Evolutionary conservation across 2,797 vertebrate genomes (phyloP), one percentile per base, ranked within the genome.

Genomic region (Enteromius radiatus): DNA sequence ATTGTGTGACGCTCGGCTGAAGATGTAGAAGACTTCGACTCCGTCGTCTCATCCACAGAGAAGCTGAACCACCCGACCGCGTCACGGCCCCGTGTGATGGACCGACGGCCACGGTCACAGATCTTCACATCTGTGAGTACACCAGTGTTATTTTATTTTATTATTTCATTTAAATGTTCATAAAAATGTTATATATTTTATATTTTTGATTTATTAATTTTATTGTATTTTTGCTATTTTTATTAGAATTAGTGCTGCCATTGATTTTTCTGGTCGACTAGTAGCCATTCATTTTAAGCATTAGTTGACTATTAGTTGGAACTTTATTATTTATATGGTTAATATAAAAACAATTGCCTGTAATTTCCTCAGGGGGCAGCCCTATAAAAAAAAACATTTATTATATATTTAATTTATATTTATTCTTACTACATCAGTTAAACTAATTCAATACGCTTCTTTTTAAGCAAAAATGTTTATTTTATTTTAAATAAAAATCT

Each of bases 41-140:
- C 92, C 0, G 93, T 99, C 87, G 93, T 99, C 21, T 90, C 94
- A 31, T 94, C 96, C 68, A 92, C 97, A 85, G 98, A 99, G 92
- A 98, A 97, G 90, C 96, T 99, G 88, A 97, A 93, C 91, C 98
- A 99, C 90, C 98, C 97, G 17, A 99, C 98, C n/a, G 95, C 93
- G 76, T 95, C 94, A 36, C 94, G 98, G 91, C 98, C 98, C 26
- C 96, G 97, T 91, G 95, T 98, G 88, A 96, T 94, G 2, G 98
- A 98, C 90, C 96, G 98, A 86, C 95, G 98, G 82, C 98, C 98
- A 67, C 97, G 97, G 12, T 99, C 97, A 0, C 97, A 98, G 93
- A 95, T 98, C 87, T 92, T 99, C 92, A 94, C 96, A 1, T 91
- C 97, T 78, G 97, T 99, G 94, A 96, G 97, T 95, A 80, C 7